Evolutionary conservation across 2,888 invertebrate species (phyloP), one percentile per base, ranked within the genome.

Genomic region (Nomada fabriciana): DNA sequence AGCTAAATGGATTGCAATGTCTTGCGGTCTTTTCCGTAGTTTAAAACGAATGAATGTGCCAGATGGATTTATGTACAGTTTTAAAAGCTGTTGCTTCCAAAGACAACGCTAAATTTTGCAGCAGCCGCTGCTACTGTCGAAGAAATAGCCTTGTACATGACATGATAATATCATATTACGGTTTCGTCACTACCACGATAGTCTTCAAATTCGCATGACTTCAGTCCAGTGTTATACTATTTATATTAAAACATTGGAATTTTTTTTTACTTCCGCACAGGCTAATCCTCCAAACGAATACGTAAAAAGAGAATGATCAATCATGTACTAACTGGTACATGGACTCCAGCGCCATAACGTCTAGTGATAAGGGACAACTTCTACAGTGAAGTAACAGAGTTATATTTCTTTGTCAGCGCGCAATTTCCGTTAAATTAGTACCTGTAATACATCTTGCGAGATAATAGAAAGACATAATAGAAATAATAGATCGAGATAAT

Each of bases 1-100:
- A 83, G 83, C 83, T 86, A 86, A 86, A 86, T 86, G 86, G 83
- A 86, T 86, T 86, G 86, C 80, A 76, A 83, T 73, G 85, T 80
- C 86, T 86, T 80, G 85, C 75, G 80, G 76, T 77, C 85, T 73
- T 81, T 76, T 68, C 76, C 86, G 71, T 76, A 78, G 75, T 83
- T 86, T 83, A 86, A 82, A 86, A 86, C 74, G 86, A 83, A 86
- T 86, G 86, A 86, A 86, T 73, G 83, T 76, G 86, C 73, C 86
- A 73, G 80, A 83, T 83, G 59, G 80, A 86, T 86, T 86, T 86
- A 86, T 83, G 86, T 78, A 78, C 69, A 76, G 61, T 80, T 86
- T 83, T 74, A 86, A 83, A 86, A 76, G 43, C 80, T 57, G 71
- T 50, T 69, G 55, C 72, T 76, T 64, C 63, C 55, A 55, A 74